These are phyloP conservation scores for Pristionchus entomophagus DNA, from an alignment of 2,888 invertebrate species.

Conservation along the genomic window DNA sequence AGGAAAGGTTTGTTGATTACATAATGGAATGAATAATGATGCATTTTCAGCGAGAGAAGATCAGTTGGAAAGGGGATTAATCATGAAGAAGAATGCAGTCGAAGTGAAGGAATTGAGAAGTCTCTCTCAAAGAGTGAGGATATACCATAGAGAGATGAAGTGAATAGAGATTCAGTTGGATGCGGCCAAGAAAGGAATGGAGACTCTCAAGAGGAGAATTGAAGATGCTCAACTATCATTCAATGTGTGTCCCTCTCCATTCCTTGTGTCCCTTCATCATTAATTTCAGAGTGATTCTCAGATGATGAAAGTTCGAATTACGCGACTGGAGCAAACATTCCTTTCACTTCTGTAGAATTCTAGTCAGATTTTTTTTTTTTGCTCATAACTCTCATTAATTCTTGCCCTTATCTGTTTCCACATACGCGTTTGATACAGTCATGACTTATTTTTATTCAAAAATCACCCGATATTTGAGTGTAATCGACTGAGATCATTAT, in stretches of 20 bases:
- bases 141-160: not conserved
- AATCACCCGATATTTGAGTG: too few relatives aligned
- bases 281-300: not conserved
- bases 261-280: not conserved
- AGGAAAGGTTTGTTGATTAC: not conserved
- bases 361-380: not conserved
- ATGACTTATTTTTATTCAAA: not conserved
- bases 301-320: slow-evolving; percentile 3
- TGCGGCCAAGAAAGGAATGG: slow-evolving; percentile 10
- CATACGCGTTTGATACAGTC: not conserved
- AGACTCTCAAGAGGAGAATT: not conserved
- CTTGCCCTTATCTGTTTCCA: not conserved
- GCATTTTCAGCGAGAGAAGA: not conserved
- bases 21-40: not conserved
- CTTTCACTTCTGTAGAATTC: not conserved
- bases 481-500: too few relatives aligned
- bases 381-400: not conserved
- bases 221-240: slow-evolving; percentile 3
- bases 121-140: not conserved
- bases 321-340: not conserved
- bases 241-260: not conserved
- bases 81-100: not conserved
- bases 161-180: not conserved
- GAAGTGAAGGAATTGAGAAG: not conserved
- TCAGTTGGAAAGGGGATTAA: not conserved